Evolutionary conservation across 2,113 vertebrate genomes (phyloP).

Genomic region (Bothrops jararaca): DNA sequence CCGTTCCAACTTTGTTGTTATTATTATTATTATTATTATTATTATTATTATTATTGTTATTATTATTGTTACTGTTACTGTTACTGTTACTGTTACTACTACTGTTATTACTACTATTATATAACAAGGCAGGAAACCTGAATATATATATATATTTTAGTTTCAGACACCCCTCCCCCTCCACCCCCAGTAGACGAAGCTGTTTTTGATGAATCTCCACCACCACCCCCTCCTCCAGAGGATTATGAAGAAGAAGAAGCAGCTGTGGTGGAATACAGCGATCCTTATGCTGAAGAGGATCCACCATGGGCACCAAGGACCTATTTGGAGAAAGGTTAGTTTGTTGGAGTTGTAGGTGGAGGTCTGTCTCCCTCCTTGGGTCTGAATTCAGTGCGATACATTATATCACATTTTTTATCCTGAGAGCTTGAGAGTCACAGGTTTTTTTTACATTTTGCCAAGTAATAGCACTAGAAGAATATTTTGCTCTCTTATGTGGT

Average conservation of each 20-base stretch:
- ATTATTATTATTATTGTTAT: no score
- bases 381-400: neutral
- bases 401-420: neutral
- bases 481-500: neutral
- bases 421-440: neutral
- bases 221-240: conserved; percentile 89
- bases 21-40: no score
- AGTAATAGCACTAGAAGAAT: neutral
- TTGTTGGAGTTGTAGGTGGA: neutral
- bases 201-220: conserved; percentile 86
- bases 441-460: neutral
- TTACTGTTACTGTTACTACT: no score
- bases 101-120: neutral
- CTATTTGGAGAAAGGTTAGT: conserved; percentile 90
- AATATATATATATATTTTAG: conserved; percentile 50
- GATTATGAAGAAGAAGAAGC: conserved; percentile 97
- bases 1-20: no score
- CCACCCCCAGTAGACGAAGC: conserved; percentile 85
- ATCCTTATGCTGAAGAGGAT: conserved; percentile 97
- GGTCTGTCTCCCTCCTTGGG: neutral
- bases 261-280: conserved; percentile 97
- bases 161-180: conserved; percentile 90
- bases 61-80: no score
- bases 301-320: conserved; percentile 93
- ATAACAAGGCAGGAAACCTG: neutral